A percentile compares a stretch with the other conserved stretches of the same genome.
phyloP scores from a whole-genome alignment of 2,113 vertebrate species.

The Prinia subflava region DNA sequence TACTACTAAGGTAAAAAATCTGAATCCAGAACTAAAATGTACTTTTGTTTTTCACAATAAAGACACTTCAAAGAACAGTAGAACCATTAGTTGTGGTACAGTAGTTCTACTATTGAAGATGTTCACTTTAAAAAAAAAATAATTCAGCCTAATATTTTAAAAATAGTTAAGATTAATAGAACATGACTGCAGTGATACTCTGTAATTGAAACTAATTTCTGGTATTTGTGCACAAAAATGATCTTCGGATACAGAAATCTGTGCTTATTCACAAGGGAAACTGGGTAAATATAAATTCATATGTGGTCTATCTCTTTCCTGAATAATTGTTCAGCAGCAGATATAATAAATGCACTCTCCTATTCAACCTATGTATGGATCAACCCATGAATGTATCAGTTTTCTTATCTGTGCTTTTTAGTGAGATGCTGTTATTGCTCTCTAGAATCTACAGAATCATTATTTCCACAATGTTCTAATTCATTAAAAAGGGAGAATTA shows the following conservation, averaged over 20 bases:
- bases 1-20: background rate
- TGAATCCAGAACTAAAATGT: background rate
- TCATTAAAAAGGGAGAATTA: background rate
- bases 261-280: constrained; percentile 39
- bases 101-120: background rate
- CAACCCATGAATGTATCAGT: background rate
- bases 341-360: background rate
- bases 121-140: background rate
- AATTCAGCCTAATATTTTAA: background rate
- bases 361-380: background rate
- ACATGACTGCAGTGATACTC: background rate
- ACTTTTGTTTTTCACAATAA: background rate
- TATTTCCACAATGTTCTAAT: background rate
- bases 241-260: constrained; percentile 15
- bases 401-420: background rate
- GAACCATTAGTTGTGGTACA: background rate
- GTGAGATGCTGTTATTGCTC: background rate
- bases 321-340: background rate
- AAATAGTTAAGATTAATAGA: background rate
- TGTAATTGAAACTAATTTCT: background rate
- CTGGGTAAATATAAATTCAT: background rate
- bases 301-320: constrained; percentile 5
- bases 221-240: background rate
- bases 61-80: background rate
- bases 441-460: background rate